Percentiles rank a stretch among this genome's conserved stretches.
phyloP scores from a whole-genome alignment of 2,797 vertebrate genomes.

The Loris lydekkerianus region DNA sequence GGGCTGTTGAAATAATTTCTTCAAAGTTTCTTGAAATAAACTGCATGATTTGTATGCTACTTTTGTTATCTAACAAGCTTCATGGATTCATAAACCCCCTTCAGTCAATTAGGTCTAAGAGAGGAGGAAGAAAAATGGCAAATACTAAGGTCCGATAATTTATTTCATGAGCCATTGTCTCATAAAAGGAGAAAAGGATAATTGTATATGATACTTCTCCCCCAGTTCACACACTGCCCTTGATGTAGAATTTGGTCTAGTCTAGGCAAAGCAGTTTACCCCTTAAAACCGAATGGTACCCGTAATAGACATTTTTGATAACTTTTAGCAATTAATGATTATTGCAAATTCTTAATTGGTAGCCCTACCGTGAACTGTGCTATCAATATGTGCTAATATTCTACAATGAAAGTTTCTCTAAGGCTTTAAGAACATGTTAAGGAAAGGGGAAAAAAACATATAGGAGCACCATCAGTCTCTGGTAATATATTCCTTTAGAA shows the following conservation, averaged over 20 bases:
- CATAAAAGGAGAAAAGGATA: conserved; percentile 54
- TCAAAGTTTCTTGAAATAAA: conserved; percentile 67
- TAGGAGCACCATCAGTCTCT: conserved; percentile 25
- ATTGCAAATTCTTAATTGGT: conserved; percentile 84
- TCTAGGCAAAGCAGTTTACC: conserved; percentile 66
- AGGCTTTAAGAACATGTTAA: conserved; percentile 77
- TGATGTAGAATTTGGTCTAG: not conserved
- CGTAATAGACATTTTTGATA: conserved; percentile 84
- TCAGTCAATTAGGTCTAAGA: not conserved
- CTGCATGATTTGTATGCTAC: not conserved
- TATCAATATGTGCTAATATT: conserved; percentile 81
- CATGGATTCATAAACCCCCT: conserved; percentile 24
- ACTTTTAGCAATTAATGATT: conserved; percentile 79
- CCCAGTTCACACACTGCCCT: not conserved
- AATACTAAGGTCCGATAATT: conserved; percentile 71
- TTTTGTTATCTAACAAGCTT: conserved; percentile 16
- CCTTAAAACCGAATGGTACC: conserved; percentile 77
- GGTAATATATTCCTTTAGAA: not conserved
- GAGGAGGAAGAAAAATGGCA: conserved; percentile 56
- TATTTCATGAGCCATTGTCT: not conserved
- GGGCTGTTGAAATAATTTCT: not conserved
- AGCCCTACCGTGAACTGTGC: conserved; percentile 80
- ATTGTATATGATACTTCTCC: conserved; percentile 6
- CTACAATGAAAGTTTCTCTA: conserved; percentile 78
- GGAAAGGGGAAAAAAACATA: not conserved